Base-by-base conservation (phyloP, 2,888 invertebrate species). In the Cenopis cana region DNA sequence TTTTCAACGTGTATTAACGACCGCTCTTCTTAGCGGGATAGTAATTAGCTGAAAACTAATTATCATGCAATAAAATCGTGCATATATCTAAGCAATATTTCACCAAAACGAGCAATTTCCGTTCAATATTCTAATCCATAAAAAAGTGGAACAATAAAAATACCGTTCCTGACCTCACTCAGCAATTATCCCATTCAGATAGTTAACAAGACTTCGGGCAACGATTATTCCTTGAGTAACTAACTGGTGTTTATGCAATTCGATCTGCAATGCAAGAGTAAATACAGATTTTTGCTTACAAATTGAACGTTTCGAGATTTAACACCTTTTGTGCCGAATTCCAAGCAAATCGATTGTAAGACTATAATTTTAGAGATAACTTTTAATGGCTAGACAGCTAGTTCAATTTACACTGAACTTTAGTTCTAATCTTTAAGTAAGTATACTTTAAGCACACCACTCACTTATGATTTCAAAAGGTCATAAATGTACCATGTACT, bases 311-410 rank as follows among this genome's bases (percentile, higher is more conserved):
- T 60, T 8, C 38, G 36, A 50, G 36, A 20, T 33, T 66, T 66
- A 70, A 17, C 70, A 70, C 70, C 70, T 66, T 70, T 66, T 70
- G 70, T 66, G 66, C 70, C 66, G 66, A 70, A 66, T 66, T 66
- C 70, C 70, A 36, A 20, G 36, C 41, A 66, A 70, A 70, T 66
- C 36, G 60, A 70, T 65, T 54, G 60, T 54, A 49, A 20, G 41
- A 11, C 54, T 54, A 49, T 70, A 70, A 70, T 70, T 60, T 46
- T 20, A 52, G 69, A 52, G 5, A n/a, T 57, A 55, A 57, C n/a
- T 66, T 33, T 65, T 24, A 66, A 55, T 12, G 36, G 17, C 18
- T 50, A 20, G 38, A 49, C n/a, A 8, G n/a, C n/a, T 6, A 46
- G n/a, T 0, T n/a, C 46, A n/a, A 46, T 46, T 46, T 6, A 46